Percentiles rank a stretch among this genome's conserved stretches.
Conservation (phyloP, 2,113 vertebrate species). For the Enhydra lutris region DNA sequence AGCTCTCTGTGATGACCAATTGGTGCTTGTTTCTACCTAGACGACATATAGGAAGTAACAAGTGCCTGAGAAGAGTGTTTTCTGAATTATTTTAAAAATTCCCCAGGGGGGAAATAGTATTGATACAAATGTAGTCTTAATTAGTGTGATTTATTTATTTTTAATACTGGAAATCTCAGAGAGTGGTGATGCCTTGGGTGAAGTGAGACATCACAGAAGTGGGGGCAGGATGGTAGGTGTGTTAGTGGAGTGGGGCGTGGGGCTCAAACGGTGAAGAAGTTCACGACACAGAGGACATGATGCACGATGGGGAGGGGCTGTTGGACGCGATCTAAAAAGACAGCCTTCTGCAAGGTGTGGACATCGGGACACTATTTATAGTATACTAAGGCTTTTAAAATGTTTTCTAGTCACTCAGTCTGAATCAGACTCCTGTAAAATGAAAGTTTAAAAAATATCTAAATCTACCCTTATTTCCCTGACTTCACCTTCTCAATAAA, state of each 20-base stretch:
- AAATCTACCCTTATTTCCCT: not conserved
- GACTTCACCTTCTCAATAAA: not conserved
- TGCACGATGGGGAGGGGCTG: not conserved
- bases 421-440: conserved; percentile 16
- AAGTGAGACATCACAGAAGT: not conserved
- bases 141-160: not conserved
- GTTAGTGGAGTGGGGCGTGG: not conserved
- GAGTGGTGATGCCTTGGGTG: not conserved
- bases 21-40: not conserved
- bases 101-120: not conserved
- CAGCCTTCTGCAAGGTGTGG: not conserved
- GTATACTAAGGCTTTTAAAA: not conserved
- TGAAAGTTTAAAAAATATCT: conserved; percentile 28
- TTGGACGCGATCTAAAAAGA: not conserved
- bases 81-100: not conserved
- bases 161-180: not conserved
- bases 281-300: too few relatives aligned
- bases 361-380: not conserved
- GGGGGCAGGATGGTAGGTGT: not conserved
- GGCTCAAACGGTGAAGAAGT: not conserved
- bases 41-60: not conserved
- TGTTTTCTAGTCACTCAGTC: not conserved
- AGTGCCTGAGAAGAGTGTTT: not conserved
- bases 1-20: not conserved
- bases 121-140: not conserved